Evolutionary conservation across 2,113 vertebrate species (phyloP).

Genomic region (Thryonomys swinderianus): DNA sequence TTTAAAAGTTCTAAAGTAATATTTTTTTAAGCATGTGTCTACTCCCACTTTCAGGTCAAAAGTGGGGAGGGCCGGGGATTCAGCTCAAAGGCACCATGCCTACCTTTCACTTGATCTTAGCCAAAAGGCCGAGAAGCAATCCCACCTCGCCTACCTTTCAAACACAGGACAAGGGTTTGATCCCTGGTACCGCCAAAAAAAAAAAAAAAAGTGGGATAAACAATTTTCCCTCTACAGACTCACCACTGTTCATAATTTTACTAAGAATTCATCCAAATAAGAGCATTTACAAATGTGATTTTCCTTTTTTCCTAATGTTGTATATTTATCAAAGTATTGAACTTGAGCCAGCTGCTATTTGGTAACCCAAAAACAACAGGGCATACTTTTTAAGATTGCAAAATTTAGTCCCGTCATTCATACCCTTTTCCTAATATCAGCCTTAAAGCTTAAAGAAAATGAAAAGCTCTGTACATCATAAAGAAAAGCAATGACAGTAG

Average conservation of each 20-base stretch:
- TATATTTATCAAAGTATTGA: neutral
- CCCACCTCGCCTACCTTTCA: too few relatives aligned
- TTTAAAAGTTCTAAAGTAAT: neutral
- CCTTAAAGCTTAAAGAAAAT: neutral
- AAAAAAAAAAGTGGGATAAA: neutral
- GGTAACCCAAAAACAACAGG: neutral
- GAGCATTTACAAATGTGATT: neutral
- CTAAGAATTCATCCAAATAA: neutral
- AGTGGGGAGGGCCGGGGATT: too few relatives aligned
- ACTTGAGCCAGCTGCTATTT: neutral
- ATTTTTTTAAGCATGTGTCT: too few relatives aligned
- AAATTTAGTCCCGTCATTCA: neutral
- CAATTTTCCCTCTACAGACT: neutral
- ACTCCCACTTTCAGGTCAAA: too few relatives aligned
- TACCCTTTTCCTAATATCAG: neutral
- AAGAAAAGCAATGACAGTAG: neutral
- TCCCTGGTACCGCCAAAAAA: neutral
- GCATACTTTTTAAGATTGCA: neutral
- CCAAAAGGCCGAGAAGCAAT: too few relatives aligned
- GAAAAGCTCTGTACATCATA: neutral
- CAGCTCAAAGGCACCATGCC: too few relatives aligned
- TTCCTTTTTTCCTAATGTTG: neutral
- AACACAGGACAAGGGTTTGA: too few relatives aligned
- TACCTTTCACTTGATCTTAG: too few relatives aligned
- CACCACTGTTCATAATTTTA: neutral